phyloP scores from a whole-genome alignment of 2,797 vertebrate species.

The Mormyrus proboscirostris region DNA sequence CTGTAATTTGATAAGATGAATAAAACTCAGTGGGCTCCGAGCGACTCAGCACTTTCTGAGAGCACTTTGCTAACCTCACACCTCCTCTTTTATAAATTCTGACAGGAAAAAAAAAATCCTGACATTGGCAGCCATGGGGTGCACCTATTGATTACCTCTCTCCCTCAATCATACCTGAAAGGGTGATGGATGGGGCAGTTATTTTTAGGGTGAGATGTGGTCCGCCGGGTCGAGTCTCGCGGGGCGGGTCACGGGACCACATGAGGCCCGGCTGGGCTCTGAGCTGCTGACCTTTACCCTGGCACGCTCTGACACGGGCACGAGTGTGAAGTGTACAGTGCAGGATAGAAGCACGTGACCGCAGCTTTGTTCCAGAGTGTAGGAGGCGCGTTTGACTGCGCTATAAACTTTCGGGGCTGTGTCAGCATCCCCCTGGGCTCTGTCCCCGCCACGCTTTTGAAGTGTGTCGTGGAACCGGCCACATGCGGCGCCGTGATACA shows the following conservation, averaged over 20 bases:
- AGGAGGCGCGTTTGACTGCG: neutral
- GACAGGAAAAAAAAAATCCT: slow-evolving; percentile 49
- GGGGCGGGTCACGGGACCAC: neutral
- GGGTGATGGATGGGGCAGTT: slow-evolving; percentile 41
- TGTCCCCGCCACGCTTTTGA: neutral
- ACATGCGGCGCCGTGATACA: neutral
- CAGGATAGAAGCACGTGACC: neutral
- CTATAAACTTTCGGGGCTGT: neutral
- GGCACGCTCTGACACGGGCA: neutral
- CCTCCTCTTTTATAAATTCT: slow-evolving; percentile 42
- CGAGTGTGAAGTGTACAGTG: neutral
- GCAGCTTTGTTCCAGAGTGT: neutral
- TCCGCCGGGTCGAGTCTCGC: slow-evolving; percentile 29
- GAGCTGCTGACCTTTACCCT: neutral
- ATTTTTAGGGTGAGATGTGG: slow-evolving; percentile 32
- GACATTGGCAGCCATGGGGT: slow-evolving; percentile 50
- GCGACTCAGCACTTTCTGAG: slow-evolving; percentile 64
- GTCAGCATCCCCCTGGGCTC: neutral
- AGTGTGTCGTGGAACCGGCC: neutral
- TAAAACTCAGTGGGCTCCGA: slow-evolving; percentile 62
- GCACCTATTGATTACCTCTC: slow-evolving; percentile 50
- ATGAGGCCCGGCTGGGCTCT: neutral
- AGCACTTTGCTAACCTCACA: slow-evolving; percentile 37
- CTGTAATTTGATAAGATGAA: slow-evolving; percentile 72
- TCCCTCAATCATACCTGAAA: slow-evolving; percentile 41